Evolutionary conservation across 37 sponge, comb jelly and placozoan species (phyloP), one percentile per base, ranked within the genome.

Genomic region (Crambe crambe): DNA sequence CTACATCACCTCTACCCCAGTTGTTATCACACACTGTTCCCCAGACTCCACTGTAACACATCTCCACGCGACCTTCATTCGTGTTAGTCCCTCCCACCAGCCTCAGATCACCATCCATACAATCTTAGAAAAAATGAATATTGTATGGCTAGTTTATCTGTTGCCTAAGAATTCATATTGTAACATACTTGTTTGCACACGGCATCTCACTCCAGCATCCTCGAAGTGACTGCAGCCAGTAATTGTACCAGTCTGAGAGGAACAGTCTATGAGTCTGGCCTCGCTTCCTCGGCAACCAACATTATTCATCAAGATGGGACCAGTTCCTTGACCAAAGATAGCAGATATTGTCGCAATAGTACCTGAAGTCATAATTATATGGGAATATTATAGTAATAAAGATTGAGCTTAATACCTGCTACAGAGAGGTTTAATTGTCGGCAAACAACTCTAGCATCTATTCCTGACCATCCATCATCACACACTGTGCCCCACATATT

Each of bases 201-300:
- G n/a, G n/a, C 72, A 72, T 18, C 26, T 27, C 25, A 62, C 26
- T 30, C 30, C 23, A 6, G 25, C 23, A 26, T 20, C 61, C 5
- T 25, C 27, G 5, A 23, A 20, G 27, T 60, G 23, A 25, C 23
- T 60, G 5, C 61, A 20, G 17, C 61, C 25, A 22, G 18, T 3
- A 4, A 26, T 20, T 25, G 4, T 22, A n/a, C 32, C 4, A 47
- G 10, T 12, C 12, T 12, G 6, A 26, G 21, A 26, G 4, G 25
- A 2, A 58, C 81, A 80, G 60, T 80, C 71, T 6, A 70, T 35
- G 1, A 80, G 70, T 58, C 71, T 3, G 8, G 17, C 31, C 42
- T 80, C 81, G 15, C 27, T 32, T 6, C 81, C 81, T 67, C 39
- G 0, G 39, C 81, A 80, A 1, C 57, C 72, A 70, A 54, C 35